Evolutionary conservation across 2,888 invertebrate species (phyloP).

Genomic region (Blastobasis lacticolella): DNA sequence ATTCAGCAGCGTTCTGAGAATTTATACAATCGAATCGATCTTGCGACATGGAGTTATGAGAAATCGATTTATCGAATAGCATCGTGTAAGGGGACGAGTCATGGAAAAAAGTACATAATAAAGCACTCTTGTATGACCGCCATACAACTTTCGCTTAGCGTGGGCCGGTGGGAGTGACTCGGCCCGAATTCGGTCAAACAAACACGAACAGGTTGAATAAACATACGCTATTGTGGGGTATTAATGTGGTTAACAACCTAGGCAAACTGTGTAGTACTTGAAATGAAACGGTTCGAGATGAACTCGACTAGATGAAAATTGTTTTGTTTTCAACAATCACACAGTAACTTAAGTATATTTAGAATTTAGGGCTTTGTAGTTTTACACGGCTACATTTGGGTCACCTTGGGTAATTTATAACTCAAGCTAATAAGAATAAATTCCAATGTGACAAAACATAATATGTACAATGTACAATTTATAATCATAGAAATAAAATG

Average conservation of each 20-base stretch:
- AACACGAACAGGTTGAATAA: constrained; percentile 60
- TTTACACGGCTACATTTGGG: no score
- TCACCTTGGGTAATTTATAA: no score
- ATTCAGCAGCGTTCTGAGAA: constrained; percentile 15
- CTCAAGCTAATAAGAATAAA: no score
- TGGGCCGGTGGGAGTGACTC: constrained; percentile 42
- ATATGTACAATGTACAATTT: no score
- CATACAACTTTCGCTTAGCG: constrained; percentile 34
- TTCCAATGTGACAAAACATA: no score
- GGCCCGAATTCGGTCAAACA: constrained; percentile 46
- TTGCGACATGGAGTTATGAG: constrained; percentile 33
- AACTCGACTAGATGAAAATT: no score
- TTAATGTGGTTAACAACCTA: no score
- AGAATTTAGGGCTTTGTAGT: no score
- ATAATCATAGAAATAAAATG: not conserved
- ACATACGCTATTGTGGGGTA: constrained; percentile 14
- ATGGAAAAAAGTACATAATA: constrained; percentile 30
- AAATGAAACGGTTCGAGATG: no score
- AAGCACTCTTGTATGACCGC: constrained; percentile 30
- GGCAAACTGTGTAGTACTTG: no score
- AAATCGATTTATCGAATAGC: constrained; percentile 27
- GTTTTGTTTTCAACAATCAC: no score
- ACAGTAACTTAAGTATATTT: no score
- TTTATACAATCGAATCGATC: constrained; percentile 28
- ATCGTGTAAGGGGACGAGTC: constrained; percentile 25